Conservation (phyloP, 2,113 vertebrate species). For the Rousettus leschenaultii region DNA sequence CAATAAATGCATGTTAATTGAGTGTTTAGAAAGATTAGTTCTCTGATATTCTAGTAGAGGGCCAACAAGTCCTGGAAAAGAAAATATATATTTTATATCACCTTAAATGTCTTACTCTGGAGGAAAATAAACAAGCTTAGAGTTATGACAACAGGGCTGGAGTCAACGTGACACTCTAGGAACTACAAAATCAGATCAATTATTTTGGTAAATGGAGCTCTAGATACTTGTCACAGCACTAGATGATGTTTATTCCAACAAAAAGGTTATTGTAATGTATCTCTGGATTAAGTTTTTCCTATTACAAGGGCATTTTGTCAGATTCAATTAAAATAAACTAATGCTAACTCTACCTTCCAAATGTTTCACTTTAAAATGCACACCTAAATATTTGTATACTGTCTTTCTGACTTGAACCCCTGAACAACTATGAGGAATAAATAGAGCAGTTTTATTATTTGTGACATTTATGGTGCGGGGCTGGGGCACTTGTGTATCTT, state of each 20-base stretch:
- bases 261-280: not conserved
- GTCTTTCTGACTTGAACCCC: not conserved
- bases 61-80: not conserved
- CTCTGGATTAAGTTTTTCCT: slow-evolving; percentile 1
- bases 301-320: not conserved
- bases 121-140: not conserved
- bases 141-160: not conserved
- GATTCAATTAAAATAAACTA: not conserved
- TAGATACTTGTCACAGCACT: not conserved
- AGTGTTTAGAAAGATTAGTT: not conserved
- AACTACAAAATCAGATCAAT: not conserved
- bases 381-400: not conserved
- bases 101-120: not conserved
- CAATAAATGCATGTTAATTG: not conserved
- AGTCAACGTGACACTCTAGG: not conserved
- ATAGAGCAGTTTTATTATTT: not conserved
- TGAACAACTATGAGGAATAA: not conserved
- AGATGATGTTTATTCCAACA: not conserved
- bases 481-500: not conserved
- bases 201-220: not conserved
- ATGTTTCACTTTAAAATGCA: not conserved
- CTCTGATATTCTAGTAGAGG: not conserved
- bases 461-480: too few relatives aligned
- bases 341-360: not conserved
- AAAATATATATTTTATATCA: not conserved